A percentile compares a stretch with the other conserved stretches of the same genome.
phyloP scores from a whole-genome alignment of 2,113 vertebrate genomes.

The Megaceryle torquata region DNA sequence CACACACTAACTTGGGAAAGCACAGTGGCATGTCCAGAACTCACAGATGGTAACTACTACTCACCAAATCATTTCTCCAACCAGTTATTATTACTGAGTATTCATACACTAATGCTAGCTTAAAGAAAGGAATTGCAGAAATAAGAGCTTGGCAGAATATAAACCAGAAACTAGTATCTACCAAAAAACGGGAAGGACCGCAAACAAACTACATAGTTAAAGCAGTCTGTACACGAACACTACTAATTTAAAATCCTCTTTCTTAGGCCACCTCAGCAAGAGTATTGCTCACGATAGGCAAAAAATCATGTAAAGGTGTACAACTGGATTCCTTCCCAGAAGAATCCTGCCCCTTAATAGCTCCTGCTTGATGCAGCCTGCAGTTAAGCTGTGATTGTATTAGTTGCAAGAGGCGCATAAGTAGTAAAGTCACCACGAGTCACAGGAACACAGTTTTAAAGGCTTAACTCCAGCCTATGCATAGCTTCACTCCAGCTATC shows the following conservation, averaged over 20 bases:
- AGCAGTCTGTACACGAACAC: not conserved
- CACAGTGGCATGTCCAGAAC: not conserved
- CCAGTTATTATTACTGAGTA: not conserved
- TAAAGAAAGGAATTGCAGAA: not conserved
- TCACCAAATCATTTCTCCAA: not conserved
- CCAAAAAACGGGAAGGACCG: not conserved
- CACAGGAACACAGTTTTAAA: not conserved
- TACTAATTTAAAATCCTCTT: not conserved
- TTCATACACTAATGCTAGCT: not conserved
- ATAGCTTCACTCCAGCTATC: not conserved
- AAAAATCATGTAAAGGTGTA: not conserved
- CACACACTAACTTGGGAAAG: not conserved
- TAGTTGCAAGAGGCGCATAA: not conserved
- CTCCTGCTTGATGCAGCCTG: not conserved
- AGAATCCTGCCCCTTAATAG: not conserved
- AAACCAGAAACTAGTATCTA: slow-evolving; percentile 8
- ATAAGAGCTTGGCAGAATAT: not conserved
- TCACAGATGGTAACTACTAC: rapidly evolving
- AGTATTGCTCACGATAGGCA: not conserved
- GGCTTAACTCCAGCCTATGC: not conserved
- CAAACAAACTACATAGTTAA: not conserved
- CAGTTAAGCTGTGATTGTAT: not conserved
- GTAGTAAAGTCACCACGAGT: not conserved
- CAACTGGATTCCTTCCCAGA: not conserved
- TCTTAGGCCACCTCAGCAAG: not conserved